A percentile compares a stretch with the other conserved stretches of the same genome.
phyloP scores from a whole-genome alignment of 2,113 vertebrate species.

The Ciconia boyciana region DNA sequence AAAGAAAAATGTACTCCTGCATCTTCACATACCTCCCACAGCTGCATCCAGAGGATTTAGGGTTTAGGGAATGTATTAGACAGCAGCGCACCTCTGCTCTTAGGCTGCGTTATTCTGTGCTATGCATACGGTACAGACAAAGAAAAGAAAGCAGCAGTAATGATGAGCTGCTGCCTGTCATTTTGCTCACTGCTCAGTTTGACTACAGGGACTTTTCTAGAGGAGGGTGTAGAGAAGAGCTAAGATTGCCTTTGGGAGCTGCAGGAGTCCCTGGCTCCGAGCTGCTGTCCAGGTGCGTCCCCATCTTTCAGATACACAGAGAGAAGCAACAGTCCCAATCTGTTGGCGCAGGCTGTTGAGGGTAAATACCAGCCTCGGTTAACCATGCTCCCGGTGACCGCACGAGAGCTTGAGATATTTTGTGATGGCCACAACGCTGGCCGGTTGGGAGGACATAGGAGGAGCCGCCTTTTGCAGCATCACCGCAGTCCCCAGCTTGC shows the following conservation, averaged over 20 bases:
- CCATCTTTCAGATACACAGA: not conserved
- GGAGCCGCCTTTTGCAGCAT: not conserved
- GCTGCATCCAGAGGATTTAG: not conserved
- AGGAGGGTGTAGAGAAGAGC: not conserved
- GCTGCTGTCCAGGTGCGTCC: not conserved
- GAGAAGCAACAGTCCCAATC: rapidly evolving
- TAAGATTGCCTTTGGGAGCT: not conserved
- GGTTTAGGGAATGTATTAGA: not conserved
- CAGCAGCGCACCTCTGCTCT: not conserved
- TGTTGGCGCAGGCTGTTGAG: not conserved
- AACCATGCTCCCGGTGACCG: rapidly evolving
- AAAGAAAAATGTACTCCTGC: not conserved
- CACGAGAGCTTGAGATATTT: rapidly evolving
- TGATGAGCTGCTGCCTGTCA: not conserved
- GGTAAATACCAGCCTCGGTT: not conserved
- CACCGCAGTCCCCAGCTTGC: not conserved
- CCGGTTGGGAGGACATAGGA: not conserved
- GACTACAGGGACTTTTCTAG: not conserved
- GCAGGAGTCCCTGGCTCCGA: rapidly evolving
- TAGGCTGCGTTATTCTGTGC: not conserved
- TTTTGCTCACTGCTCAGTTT: not conserved
- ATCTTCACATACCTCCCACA: not conserved
- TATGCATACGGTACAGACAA: not conserved
- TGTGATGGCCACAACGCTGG: not conserved
- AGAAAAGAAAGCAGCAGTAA: not conserved